Base-by-base conservation (phyloP, 1,140 invertebrate species). In the Harlomillsia oculata region DNA sequence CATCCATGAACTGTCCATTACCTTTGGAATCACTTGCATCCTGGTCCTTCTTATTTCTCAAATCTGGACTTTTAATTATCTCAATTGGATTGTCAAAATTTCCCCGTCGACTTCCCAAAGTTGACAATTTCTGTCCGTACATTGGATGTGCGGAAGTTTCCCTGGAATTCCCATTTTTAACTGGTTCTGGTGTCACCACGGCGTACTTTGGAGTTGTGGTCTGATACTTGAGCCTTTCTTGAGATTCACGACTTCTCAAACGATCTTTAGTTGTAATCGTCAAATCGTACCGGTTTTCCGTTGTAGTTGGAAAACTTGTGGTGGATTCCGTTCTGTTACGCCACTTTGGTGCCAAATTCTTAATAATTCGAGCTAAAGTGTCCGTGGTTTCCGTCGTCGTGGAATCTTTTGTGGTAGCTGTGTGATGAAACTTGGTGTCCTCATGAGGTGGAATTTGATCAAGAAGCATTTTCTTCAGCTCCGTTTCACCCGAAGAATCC, bases 401-500 rank as follows among this genome's bases (percentile, higher is more conserved):
- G 0, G 53, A 9, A 6, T 26, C 34, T 3, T 50, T 52, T 32
- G 28, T 44, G 0, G 53, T 18, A 6, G 45, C 34, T 3, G 45
- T 16, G 14, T 18, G 16, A 0, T 25, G 32, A 40, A 51, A 39
- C 0, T 23, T 37, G 39, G 37, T 39, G 2, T 52, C 26, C 6
- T 16, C 26, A 51, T 62, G 60, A n/a, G 60, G 56, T 14, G 60
- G 60, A 25, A 62, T 58, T 30, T 49, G 20, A 30, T 62, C 51
- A 20, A 58, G 30, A 2, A 62, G 45, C 54, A 57, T 62, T 53
- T 59, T 52, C 18, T 59, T 59, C 29, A 59, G 18, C 25, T 59
- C 32, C 4, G 41, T 18, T 25, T 59, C 57, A 16, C 45, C 57
- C 29, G 32, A 44, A n/a, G 43, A 11, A 16, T 9, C 5, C 2